Percentiles rank a stretch among this genome's conserved stretches.
Conservation (phyloP, 2,113 vertebrate genomes). For the Chlorodrepanis virens region DNA sequence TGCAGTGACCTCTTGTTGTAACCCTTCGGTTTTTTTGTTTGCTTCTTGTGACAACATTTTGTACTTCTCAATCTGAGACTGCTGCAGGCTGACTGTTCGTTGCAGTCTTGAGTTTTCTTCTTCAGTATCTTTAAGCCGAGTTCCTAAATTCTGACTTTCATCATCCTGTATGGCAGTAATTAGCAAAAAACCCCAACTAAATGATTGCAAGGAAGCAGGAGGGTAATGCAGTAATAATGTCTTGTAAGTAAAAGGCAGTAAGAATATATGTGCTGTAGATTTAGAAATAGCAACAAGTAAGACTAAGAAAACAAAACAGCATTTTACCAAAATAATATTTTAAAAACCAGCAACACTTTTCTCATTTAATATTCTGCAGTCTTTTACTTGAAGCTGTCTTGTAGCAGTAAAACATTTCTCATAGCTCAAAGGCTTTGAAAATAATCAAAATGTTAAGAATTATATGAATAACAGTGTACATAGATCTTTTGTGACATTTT, state of each 20-base stretch:
- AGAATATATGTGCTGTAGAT: background rate
- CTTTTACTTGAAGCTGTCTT: background rate
- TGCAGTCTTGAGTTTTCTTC: constrained; percentile 82
- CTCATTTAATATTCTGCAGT: background rate
- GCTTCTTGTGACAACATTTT: constrained; percentile 82
- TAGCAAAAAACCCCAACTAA: background rate
- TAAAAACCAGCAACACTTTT: background rate
- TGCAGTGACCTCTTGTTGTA: constrained; percentile 80
- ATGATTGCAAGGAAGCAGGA: background rate
- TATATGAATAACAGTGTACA: background rate
- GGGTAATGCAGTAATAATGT: background rate
- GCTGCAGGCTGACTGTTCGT: constrained; percentile 75
- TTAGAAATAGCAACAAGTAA: background rate
- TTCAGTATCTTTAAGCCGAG: constrained; percentile 79
- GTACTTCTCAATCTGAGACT: constrained; percentile 87
- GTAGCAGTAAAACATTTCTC: background rate
- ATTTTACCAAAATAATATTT: background rate
- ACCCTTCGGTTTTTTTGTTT: constrained; percentile 74
- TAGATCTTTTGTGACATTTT: background rate
- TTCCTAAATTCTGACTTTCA: constrained; percentile 79
- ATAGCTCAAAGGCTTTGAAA: background rate
- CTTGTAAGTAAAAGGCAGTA: background rate
- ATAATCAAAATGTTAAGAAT: background rate
- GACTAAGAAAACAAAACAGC: background rate
- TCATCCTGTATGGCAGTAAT: constrained; percentile 78